Percentiles rank a stretch among this genome's conserved stretches.
phyloP scores from a whole-genome alignment of 2,113 vertebrate genomes.

The Rhabdomys dilectus region DNA sequence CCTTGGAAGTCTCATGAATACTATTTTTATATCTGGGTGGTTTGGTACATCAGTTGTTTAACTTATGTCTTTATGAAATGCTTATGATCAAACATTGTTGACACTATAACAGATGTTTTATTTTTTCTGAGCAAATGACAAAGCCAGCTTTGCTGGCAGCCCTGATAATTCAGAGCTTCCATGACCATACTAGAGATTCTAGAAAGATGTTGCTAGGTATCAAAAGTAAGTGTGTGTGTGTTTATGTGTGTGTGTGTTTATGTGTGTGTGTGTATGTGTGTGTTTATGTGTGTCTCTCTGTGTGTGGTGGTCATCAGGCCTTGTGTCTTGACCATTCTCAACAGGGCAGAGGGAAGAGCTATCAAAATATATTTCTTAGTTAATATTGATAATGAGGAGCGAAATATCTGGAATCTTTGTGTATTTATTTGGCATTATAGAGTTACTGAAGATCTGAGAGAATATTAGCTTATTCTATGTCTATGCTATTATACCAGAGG shows the following conservation, averaged over 20 bases:
- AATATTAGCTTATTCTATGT: neutral
- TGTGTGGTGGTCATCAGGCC: neutral
- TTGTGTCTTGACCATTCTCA: neutral
- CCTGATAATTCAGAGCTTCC: conserved; percentile 9
- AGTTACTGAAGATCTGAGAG: neutral
- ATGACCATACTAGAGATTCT: conserved; percentile 11
- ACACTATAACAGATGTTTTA: conserved; percentile 32
- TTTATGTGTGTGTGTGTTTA: neutral
- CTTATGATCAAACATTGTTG: neutral
- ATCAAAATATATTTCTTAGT: conserved; percentile 19
- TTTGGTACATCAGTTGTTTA: neutral
- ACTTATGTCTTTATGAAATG: conserved; percentile 35
- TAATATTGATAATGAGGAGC: neutral
- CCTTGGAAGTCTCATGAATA: neutral
- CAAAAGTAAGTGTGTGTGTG: neutral
- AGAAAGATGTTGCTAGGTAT: conserved; percentile 6
- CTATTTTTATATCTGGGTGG: conserved; percentile 17
- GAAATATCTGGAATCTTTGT: neutral
- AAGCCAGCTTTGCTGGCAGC: neutral
- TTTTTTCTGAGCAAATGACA: conserved; percentile 59
- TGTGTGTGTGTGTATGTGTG: neutral
- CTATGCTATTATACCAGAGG: neutral
- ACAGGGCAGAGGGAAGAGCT: neutral
- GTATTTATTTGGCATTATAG: neutral
- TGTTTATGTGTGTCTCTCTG: neutral